Percentiles rank a stretch among this genome's conserved stretches.
Evolutionary conservation across 2,113 vertebrate species (phyloP).

Genomic region (Eretmochelys imbricata): DNA sequence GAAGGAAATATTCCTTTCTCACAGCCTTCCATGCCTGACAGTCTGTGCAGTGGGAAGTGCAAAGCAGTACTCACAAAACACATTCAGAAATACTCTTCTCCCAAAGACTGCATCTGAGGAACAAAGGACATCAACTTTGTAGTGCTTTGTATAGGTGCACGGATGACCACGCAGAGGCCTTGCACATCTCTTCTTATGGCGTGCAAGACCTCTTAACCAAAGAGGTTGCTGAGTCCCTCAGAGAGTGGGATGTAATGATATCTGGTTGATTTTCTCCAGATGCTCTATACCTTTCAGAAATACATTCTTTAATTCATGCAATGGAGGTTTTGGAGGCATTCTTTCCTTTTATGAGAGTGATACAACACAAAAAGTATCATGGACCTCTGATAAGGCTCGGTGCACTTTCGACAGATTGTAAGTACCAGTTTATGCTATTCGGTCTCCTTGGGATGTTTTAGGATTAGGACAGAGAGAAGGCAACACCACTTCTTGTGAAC

Average conservation of each 20-base stretch:
- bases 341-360: no score
- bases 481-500: no score
- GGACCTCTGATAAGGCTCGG: no score
- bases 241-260: neutral
- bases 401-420: no score
- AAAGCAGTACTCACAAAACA: neutral
- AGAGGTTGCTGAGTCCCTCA: neutral
- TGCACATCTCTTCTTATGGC: neutral
- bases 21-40: neutral
- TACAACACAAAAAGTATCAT: no score
- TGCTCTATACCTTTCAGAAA: neutral
- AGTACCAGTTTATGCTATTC: no score
- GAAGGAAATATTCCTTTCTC: neutral
- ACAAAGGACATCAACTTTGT: neutral
- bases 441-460: no score
- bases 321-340: no score
- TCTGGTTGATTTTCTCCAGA: neutral
- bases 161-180: neutral
- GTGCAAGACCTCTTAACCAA: neutral
- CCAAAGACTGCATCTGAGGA: neutral
- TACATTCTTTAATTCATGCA: neutral
- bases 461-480: no score
- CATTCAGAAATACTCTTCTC: neutral
- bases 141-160: neutral
- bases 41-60: neutral